Evolutionary conservation across 1,140 invertebrate species (phyloP).

Genomic region (Bombus balteatus): DNA sequence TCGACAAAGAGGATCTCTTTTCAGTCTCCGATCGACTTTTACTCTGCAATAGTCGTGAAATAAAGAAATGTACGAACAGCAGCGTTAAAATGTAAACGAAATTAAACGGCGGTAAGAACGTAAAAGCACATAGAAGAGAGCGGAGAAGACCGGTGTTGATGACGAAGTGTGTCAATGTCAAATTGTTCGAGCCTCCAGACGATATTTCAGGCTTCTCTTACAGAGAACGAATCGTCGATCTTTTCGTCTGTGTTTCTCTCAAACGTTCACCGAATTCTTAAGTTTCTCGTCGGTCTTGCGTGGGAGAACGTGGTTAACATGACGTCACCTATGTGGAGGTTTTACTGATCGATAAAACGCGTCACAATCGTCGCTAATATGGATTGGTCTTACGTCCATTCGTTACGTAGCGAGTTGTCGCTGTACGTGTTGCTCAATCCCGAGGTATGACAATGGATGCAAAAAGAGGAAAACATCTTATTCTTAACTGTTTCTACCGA

Average conservation of each 20-base stretch:
- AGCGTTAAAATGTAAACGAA: not conserved
- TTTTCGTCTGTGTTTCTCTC: slow-evolving; percentile 18
- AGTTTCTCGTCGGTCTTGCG: slow-evolving; percentile 35
- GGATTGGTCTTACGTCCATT: slow-evolving; percentile 47
- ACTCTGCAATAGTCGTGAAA: not conserved
- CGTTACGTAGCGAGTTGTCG: not conserved
- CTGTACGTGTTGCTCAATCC: not conserved
- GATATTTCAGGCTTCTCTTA: slow-evolving; percentile 38
- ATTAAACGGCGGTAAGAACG: not conserved
- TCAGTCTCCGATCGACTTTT: not conserved
- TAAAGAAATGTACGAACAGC: not conserved
- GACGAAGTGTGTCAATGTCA: slow-evolving; percentile 74
- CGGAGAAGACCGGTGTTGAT: slow-evolving; percentile 21
- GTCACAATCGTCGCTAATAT: slow-evolving; percentile 69
- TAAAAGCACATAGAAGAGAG: slow-evolving; percentile 10
- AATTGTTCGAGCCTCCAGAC: slow-evolving; percentile 42
- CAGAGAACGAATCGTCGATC: slow-evolving; percentile 3
- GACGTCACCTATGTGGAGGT: slow-evolving; percentile 67
- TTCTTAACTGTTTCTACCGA: not conserved
- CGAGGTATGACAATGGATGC: not conserved
- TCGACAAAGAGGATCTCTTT: not conserved
- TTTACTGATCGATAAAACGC: slow-evolving; percentile 68
- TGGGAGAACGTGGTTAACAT: slow-evolving; percentile 66
- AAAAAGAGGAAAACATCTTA: not conserved
- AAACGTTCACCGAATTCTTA: slow-evolving; percentile 44